Percentiles rank a stretch among this genome's conserved stretches.
phyloP scores from a whole-genome alignment of 2,113 vertebrate species.

The Heterotis niloticus region DNA sequence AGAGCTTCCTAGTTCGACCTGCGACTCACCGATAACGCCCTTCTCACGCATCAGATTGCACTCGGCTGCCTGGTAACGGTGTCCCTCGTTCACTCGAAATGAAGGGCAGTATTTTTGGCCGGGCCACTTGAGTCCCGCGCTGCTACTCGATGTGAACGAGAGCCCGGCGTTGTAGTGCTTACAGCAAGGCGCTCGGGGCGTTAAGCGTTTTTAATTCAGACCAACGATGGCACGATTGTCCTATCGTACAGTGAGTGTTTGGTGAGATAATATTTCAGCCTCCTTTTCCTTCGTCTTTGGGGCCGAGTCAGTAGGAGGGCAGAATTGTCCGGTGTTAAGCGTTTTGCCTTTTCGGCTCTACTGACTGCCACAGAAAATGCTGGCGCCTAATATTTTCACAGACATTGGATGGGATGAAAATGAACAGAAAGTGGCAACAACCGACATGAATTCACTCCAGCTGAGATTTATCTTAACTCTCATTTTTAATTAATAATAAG shows the following conservation, averaged over 20 bases:
- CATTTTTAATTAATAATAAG: not conserved
- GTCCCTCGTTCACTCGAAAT: constrained; percentile 16
- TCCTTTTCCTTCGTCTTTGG: not conserved
- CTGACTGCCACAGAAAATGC: not conserved
- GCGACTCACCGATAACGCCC: constrained; percentile 16
- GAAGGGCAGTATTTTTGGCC: constrained; percentile 24
- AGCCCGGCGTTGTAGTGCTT: constrained; percentile 6
- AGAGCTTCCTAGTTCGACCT: constrained; percentile 13
- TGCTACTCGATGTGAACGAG: constrained; percentile 1
- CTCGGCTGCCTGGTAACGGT: not conserved
- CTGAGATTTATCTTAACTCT: not conserved
- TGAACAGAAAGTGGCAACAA: too few relatives aligned
- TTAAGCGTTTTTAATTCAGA: constrained; percentile 15
- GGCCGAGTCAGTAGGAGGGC: not conserved
- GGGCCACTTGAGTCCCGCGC: constrained; percentile 16
- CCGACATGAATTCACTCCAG: too few relatives aligned
- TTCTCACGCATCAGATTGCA: constrained; percentile 1
- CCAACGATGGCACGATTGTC: not conserved
- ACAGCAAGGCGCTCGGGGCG: constrained; percentile 1
- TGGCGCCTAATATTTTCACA: not conserved
- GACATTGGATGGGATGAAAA: too few relatives aligned
- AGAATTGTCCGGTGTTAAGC: not conserved
- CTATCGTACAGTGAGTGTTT: not conserved
- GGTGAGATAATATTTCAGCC: not conserved
- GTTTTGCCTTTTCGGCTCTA: not conserved